Evolutionary conservation across 1,140 invertebrate species (phyloP).

Genomic region (Vollenhovia emeryi): DNA sequence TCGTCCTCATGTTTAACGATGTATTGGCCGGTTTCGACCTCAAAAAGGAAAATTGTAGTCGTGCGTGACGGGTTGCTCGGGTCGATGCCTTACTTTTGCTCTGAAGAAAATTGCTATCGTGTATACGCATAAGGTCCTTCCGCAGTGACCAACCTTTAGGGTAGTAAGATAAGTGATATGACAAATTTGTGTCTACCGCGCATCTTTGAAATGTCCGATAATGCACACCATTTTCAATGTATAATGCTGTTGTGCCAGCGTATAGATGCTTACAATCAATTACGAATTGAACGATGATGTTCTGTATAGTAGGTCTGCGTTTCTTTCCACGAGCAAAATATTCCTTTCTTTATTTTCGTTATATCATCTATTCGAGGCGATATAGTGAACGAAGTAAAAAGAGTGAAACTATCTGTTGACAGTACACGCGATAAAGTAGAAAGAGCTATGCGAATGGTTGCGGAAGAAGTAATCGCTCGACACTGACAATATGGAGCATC

Average conservation of each 20-base stretch:
- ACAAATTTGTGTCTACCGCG: background rate
- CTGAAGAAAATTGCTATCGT: slow-evolving; percentile 6
- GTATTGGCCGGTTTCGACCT: background rate
- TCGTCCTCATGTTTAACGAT: slow-evolving; percentile 12
- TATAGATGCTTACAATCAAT: background rate
- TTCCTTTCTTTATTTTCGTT: background rate
- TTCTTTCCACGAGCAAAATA: background rate
- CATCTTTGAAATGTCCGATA: background rate
- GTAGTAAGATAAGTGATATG: slow-evolving; percentile 49
- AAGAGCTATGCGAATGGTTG: background rate
- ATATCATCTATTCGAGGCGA: background rate
- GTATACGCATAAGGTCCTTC: background rate
- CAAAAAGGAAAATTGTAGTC: slow-evolving; percentile 3
- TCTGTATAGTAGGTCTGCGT: background rate
- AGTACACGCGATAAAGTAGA: background rate
- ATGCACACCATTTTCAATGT: background rate
- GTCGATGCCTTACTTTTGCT: slow-evolving; percentile 35
- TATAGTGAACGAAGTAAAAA: background rate
- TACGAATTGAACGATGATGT: background rate
- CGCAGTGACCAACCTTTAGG: background rate
- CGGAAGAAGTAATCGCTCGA: background rate
- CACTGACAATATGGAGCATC: no score
- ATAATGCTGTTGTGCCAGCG: background rate
- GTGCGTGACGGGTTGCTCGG: slow-evolving; percentile 1
- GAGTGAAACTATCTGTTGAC: background rate